Percentiles rank a stretch among this genome's conserved stretches.
Evolutionary conservation across 2,797 vertebrate genomes (phyloP).

Genomic region (Crax fasciolata): DNA sequence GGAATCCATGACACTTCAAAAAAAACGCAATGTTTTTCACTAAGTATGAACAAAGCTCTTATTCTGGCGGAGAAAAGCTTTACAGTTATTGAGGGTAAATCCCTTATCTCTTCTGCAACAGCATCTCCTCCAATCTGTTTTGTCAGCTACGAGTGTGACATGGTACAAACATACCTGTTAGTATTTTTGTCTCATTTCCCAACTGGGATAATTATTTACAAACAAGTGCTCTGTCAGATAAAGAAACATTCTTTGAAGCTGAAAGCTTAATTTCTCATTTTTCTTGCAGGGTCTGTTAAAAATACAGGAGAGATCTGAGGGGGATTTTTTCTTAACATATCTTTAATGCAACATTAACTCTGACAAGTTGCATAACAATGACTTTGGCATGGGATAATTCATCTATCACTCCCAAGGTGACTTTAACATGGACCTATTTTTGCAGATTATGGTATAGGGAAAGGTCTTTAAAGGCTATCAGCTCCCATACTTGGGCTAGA

Average conservation of each 20-base stretch:
- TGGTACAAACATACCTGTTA: conserved; percentile 56
- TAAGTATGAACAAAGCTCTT: conserved; percentile 46
- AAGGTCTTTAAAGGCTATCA: not conserved
- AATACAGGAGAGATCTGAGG: not conserved
- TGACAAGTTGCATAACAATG: not conserved
- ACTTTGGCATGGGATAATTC: conserved; percentile 10
- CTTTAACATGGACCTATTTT: not conserved
- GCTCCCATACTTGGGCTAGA: not conserved
- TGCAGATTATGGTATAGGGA: not conserved
- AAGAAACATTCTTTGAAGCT: not conserved
- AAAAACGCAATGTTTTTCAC: not conserved
- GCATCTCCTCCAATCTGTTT: conserved; percentile 39
- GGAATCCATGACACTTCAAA: conserved; percentile 48
- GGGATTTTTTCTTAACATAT: not conserved
- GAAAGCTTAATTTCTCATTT: not conserved
- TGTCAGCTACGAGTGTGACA: conserved; percentile 37
- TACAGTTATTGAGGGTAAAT: conserved; percentile 52
- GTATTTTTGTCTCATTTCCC: conserved; percentile 38
- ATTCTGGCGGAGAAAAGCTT: conserved; percentile 56
- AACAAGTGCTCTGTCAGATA: conserved; percentile 53
- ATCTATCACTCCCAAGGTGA: conserved; percentile 48
- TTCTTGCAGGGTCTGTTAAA: not conserved
- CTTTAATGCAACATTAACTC: conserved; percentile 41
- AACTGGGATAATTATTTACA: conserved; percentile 48
- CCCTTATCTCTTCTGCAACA: conserved; percentile 68